Conservation (phyloP, 1,140 invertebrate genomes). For the Sycobia sp. region DNA sequence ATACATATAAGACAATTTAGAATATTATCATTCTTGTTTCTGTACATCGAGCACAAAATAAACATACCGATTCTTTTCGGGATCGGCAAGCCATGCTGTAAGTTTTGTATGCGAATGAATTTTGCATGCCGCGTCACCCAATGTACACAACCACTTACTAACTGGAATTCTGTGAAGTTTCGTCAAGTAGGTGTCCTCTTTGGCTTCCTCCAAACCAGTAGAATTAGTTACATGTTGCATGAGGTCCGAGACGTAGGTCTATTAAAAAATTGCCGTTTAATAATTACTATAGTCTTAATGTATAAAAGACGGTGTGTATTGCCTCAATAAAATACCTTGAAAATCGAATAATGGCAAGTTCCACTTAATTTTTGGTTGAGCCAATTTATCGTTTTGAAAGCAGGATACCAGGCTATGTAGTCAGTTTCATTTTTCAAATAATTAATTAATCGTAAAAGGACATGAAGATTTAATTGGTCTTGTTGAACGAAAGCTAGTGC, state of each 20-base stretch:
- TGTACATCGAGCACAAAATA: no score
- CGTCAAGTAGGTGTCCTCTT: conserved; percentile 63
- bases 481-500: conserved; percentile 69
- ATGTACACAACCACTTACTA: conserved; percentile 68
- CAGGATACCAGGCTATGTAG: conserved; percentile 70
- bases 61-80: conserved; percentile 50
- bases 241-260: no score
- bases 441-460: conserved; percentile 64
- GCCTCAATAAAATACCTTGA: conserved; percentile 30
- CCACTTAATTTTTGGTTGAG: conserved; percentile 28
- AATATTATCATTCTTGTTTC: no score
- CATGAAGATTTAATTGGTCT: conserved; percentile 58
- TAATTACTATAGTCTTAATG: no score
- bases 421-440: conserved; percentile 69
- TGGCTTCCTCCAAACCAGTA: conserved; percentile 22
- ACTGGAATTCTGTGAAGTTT: conserved; percentile 70
- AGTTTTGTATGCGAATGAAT: conserved; percentile 67
- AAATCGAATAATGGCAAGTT: not conserved
- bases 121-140: conserved; percentile 69
- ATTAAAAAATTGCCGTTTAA: no score
- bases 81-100: conserved; percentile 66
- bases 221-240: not conserved
- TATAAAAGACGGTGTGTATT: not conserved
- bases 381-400: conserved; percentile 56
- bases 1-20: no score